These are phyloP conservation scores for Drosophila infuscata DNA, from an alignment of 2,888 invertebrate species.

Conservation along the genomic window DNA sequence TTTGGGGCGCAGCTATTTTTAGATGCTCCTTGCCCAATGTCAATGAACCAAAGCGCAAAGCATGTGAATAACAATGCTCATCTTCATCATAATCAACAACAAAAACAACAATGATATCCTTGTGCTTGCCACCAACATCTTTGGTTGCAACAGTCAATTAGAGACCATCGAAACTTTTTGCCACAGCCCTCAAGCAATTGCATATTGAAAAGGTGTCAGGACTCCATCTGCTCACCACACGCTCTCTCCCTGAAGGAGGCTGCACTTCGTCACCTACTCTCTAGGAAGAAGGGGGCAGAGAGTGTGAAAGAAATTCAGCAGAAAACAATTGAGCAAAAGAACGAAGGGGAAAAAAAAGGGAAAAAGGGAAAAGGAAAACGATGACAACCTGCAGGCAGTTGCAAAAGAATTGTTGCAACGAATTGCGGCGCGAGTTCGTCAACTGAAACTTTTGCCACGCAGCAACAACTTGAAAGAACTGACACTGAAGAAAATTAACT, in stretches of 20 bases:
- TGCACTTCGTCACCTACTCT: conserved; percentile 48
- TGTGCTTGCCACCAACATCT: neutral
- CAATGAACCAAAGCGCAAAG: conserved; percentile 61
- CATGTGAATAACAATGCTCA: conserved; percentile 5
- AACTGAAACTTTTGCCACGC: conserved; percentile 58
- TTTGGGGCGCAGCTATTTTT: conserved; percentile 68
- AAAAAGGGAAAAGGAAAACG: conserved; percentile 20
- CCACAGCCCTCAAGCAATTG: conserved; percentile 14
- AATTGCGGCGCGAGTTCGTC: conserved; percentile 47
- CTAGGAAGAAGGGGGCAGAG: neutral
- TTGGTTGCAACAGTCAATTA: conserved; percentile 30
- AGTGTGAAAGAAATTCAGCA: conserved; percentile 46
- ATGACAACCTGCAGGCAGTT: conserved; percentile 26
- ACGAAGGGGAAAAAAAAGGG: neutral
- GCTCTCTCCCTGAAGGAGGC: conserved; percentile 19
- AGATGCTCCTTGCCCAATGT: conserved; percentile 52
- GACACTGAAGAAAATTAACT: conserved; percentile 32
- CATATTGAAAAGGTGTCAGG: conserved; percentile 12
- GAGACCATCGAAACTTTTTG: conserved; percentile 26
- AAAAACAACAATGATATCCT: neutral
- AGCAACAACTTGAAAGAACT: conserved; percentile 1
- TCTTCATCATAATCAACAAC: neutral
- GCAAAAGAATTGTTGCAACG: conserved; percentile 59
- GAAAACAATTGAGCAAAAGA: conserved; percentile 9
- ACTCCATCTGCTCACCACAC: conserved; percentile 3